Evolutionary conservation across 2,888 invertebrate species (phyloP).

Genomic region (Ellobium chinense): DNA sequence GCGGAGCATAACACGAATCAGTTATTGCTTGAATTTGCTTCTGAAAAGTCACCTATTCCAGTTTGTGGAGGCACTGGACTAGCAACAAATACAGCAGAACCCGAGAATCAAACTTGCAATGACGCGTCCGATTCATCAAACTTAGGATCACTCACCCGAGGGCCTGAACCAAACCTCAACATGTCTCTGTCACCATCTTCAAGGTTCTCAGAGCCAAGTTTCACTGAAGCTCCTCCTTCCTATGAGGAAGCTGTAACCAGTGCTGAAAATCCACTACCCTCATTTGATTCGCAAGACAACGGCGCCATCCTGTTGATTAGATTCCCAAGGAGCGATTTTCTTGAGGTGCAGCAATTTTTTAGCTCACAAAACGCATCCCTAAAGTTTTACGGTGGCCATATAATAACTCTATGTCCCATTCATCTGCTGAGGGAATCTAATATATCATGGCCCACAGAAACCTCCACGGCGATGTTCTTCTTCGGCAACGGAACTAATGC

Average conservation of each 20-base stretch:
- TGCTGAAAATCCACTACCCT: background rate
- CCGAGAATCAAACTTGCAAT: too few species aligned
- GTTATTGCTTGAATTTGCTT: too few species aligned
- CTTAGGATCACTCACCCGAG: too few species aligned
- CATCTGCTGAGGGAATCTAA: background rate
- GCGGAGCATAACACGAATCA: too few species aligned
- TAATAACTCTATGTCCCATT: background rate
- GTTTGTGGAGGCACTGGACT: too few species aligned
- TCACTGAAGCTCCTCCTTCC: background rate
- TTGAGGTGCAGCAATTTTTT: background rate
- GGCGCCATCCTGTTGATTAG: background rate
- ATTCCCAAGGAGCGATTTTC: background rate
- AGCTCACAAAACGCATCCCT: background rate
- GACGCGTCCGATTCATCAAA: too few species aligned
- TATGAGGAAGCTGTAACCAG: background rate
- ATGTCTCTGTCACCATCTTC: background rate
- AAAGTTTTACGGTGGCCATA: background rate
- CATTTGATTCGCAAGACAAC: background rate
- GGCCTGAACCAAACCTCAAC: too few species aligned
- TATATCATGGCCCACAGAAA: background rate
- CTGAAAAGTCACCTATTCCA: too few species aligned
- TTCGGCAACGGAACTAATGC: background rate
- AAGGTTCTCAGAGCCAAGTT: too few species aligned
- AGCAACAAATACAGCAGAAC: too few species aligned
- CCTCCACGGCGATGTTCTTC: background rate